Percentiles rank a stretch among this genome's conserved stretches.
Evolutionary conservation across 1,140 invertebrate genomes (phyloP).

Genomic region (Orchestia grillus): DNA sequence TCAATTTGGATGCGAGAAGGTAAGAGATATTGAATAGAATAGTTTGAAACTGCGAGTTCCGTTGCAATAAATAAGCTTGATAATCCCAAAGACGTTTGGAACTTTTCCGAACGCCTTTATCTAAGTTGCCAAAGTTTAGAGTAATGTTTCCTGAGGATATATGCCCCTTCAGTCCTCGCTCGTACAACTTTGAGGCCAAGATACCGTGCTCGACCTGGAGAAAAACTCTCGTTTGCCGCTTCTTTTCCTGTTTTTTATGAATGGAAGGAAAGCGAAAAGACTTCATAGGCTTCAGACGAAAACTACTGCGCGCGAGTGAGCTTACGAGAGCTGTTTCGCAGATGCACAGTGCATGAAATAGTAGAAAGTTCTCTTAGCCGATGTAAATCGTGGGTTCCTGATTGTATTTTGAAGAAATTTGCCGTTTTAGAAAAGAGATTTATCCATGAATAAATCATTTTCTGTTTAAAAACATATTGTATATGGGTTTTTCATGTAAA

Average conservation of each 20-base stretch:
- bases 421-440: too few relatives aligned
- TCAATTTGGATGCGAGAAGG: not conserved
- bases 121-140: conserved; percentile 55
- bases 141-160: conserved; percentile 56
- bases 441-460: not conserved
- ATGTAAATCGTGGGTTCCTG: too few relatives aligned
- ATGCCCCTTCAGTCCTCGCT: conserved; percentile 41
- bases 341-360: not conserved
- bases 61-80: conserved; percentile 53
- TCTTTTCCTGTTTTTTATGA: conserved; percentile 29
- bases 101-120: conserved; percentile 52
- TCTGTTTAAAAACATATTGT: not conserved
- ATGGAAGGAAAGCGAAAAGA: conserved; percentile 18
- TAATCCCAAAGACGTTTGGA: conserved; percentile 52
- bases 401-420: too few relatives aligned
- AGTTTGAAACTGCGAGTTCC: conserved; percentile 34
- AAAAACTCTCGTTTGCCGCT: conserved; percentile 21
- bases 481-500: not conserved
- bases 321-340: not conserved
- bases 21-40: conserved; percentile 22
- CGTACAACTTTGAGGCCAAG: conserved; percentile 37
- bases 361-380: not conserved
- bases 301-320: not conserved
- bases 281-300: not conserved
- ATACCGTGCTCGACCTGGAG: conserved; percentile 43